Conservation (phyloP, 2,113 vertebrate genomes). For the Anguilla japonica region DNA sequence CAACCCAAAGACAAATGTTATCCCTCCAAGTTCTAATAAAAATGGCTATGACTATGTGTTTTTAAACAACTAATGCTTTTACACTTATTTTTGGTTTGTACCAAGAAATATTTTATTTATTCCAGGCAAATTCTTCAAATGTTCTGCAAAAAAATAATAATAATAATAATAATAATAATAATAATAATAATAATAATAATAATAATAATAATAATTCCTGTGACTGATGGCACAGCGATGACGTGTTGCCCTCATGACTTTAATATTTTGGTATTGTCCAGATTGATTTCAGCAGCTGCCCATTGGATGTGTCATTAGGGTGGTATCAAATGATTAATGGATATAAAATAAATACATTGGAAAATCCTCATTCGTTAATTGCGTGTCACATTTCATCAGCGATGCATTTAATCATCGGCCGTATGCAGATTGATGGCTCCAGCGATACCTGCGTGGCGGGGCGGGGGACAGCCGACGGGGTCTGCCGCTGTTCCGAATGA, state of each 20-base stretch:
- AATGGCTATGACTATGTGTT: background rate
- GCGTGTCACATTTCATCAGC: slow-evolving; percentile 86
- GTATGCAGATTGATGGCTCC: slow-evolving; percentile 88
- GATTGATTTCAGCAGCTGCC: slow-evolving; percentile 43
- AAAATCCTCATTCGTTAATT: slow-evolving; percentile 84
- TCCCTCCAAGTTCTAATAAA: background rate
- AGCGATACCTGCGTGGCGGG: slow-evolving; percentile 78
- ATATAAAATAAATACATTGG: slow-evolving; percentile 76
- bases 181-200: too few species aligned
- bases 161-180: too few species aligned
- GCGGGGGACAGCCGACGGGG: slow-evolving; percentile 46
- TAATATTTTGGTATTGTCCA: background rate
- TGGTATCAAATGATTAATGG: slow-evolving; percentile 88
- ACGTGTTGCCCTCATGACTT: background rate
- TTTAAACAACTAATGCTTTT: background rate
- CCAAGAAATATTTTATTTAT: too few species aligned
- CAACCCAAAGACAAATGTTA: background rate
- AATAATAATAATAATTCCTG: too few species aligned
- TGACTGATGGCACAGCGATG: background rate
- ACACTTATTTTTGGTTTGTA: background rate
- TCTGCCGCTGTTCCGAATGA: slow-evolving; percentile 62
- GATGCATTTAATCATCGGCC: slow-evolving; percentile 84
- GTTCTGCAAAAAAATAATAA: too few species aligned
- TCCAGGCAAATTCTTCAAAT: too few species aligned
- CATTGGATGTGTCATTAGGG: slow-evolving; percentile 74